Base-by-base conservation (phyloP, 2,797 vertebrate species). In the Streptopelia turtur region DNA sequence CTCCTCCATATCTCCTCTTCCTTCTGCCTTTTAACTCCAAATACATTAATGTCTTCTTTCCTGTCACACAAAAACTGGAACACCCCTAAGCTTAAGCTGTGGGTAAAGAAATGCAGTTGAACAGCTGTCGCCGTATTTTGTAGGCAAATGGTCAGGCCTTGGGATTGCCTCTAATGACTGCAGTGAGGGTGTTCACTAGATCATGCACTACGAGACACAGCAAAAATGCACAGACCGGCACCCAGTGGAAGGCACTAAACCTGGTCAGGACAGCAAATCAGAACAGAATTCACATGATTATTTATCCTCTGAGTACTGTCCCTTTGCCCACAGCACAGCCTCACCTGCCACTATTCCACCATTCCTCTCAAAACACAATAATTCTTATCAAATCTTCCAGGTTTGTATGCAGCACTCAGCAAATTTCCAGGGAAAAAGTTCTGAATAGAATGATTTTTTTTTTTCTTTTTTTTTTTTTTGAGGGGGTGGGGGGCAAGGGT, bases 401-500 rank as follows among this genome's bases (percentile, higher is more conserved):
- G 9, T 4, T 84, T 89, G 1, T 33, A 17, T 1, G 1, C 50
- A 50, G 18, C 10, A 22, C 3, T 43, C 66, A 4, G 6, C 15
- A 5, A 12, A 41, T 77, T 52, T 8, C 9, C n/a, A 61, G 17
- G 37, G 21, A 57, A 80, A 66, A 83, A 12, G 2, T 20, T 6
- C 18, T 30, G n/a, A 39, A 16, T 33, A 66, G 21, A 63, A 56
- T 37, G 23, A 25, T 43, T 16, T 41, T 16, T 41, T 41, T 41
- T 43, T 5, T 43, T 16, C n/a, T 16, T 41, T 41, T 41, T 4
- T 43, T 8, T 17, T 43, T 43, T 43, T 43, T 43, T 5, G 6
- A 1, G 14, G 9, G 16, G 0, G 5, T 9, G 23, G 25, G 14
- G 20, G 6, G 5, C 20, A 10, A 13, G 5, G 3, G 9, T 3